phyloP scores from a whole-genome alignment of 2,113 vertebrate genomes.

The Piprites chloris region DNA sequence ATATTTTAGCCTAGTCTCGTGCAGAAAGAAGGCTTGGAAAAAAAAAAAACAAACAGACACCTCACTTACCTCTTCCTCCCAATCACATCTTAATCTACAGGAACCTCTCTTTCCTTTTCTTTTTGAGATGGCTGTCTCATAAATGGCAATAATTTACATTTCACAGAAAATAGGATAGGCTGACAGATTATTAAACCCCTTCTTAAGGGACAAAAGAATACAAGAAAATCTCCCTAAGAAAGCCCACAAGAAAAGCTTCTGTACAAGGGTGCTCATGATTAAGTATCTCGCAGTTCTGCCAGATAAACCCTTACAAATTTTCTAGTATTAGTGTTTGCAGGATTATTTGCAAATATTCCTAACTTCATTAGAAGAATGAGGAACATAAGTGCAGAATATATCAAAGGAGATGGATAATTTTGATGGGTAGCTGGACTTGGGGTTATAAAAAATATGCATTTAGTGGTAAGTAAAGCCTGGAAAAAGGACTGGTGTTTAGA shows the following conservation, averaged over 20 bases:
- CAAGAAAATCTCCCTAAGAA: neutral
- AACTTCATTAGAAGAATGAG: neutral
- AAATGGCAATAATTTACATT: neutral
- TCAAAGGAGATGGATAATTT: neutral
- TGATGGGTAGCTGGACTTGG: too few species aligned
- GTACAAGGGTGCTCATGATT: neutral
- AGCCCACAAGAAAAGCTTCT: neutral
- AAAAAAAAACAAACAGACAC: fast-evolving
- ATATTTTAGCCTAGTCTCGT: neutral
- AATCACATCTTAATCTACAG: neutral
- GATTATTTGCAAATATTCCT: neutral
- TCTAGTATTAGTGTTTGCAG: neutral
- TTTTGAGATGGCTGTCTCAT: neutral
- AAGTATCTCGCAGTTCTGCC: neutral
- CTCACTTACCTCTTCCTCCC: neutral
- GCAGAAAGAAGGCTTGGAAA: neutral
- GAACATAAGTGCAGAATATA: neutral
- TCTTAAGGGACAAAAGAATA: neutral
- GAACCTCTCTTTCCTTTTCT: neutral
- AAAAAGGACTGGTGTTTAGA: neutral
- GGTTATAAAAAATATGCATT: neutral
- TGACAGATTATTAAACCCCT: neutral
- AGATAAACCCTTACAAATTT: neutral
- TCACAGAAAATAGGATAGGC: neutral
- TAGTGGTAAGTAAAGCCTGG: neutral